phyloP scores from a whole-genome alignment of 2,113 vertebrate genomes.

The Circaetus gallicus region DNA sequence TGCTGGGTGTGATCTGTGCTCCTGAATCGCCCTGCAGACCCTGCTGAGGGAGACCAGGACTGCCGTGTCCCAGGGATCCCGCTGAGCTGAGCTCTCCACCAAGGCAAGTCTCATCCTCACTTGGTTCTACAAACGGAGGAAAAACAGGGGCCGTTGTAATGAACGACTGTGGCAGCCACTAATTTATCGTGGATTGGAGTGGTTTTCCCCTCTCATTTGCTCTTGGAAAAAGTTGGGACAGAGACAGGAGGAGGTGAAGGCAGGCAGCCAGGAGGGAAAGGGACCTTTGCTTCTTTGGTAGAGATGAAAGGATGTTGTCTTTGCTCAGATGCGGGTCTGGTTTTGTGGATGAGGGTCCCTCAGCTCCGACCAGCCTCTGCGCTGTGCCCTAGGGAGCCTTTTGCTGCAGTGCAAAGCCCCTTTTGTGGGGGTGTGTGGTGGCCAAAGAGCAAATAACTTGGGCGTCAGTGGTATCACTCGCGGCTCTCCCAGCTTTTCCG shows the following conservation, averaged over 20 bases:
- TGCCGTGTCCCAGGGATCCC: rapidly evolving
- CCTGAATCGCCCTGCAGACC: background rate
- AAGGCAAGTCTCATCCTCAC: background rate
- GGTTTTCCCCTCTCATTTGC: rapidly evolving
- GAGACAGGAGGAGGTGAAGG: background rate
- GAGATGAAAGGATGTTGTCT: rapidly evolving
- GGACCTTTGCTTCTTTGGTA: background rate
- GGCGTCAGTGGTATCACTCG: too few relatives aligned
- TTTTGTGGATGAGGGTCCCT: background rate
- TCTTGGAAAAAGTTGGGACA: background rate
- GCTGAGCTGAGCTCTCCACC: background rate
- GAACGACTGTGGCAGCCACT: background rate
- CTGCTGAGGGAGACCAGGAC: background rate
- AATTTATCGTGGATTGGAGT: background rate
- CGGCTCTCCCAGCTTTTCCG: background rate
- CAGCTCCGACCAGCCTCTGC: background rate
- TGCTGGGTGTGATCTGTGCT: background rate
- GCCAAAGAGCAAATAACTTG: background rate
- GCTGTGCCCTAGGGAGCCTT: background rate
- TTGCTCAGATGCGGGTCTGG: background rate
- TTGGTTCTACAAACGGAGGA: background rate
- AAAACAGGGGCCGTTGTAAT: background rate
- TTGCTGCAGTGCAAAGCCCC: background rate
- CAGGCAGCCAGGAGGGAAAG: background rate
- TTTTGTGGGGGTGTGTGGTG: background rate